A percentile compares a stretch with the other conserved stretches of the same genome.
These are phyloP conservation scores for Lapara coniferarum DNA, from an alignment of 2,888 invertebrate genomes.

Conservation along the genomic window DNA sequence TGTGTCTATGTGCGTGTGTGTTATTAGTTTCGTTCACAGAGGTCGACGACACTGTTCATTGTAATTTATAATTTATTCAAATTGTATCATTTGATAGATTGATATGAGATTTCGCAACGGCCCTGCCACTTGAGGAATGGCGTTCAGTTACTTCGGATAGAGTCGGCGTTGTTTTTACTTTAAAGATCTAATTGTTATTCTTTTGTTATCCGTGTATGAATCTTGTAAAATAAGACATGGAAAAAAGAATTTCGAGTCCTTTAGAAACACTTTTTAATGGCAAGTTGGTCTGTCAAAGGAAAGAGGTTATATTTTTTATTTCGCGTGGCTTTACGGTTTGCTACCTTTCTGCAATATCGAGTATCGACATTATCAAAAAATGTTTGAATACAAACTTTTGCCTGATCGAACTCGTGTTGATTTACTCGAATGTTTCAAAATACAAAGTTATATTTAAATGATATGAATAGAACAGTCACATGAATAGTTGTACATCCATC, in stretches of 20 bases:
- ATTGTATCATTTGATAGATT: constrained; percentile 73
- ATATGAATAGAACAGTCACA: not conserved
- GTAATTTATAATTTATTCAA: constrained; percentile 80
- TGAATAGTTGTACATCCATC: not conserved
- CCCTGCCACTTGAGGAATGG: constrained; percentile 35
- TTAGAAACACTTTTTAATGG: no score
- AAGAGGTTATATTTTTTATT: no score
- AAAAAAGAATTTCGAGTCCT: not conserved
- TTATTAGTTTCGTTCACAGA: constrained; percentile 57
- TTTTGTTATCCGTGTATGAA: not conserved
- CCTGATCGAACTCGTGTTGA: no score
- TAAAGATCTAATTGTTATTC: not conserved
- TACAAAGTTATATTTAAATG: not conserved
- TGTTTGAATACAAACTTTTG: no score
- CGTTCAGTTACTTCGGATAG: constrained; percentile 27
- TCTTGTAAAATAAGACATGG: not conserved
- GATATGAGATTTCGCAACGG: constrained; percentile 56
- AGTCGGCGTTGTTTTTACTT: constrained; percentile 19
- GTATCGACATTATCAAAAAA: no score
- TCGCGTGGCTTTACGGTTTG: no score
- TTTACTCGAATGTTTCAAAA: no score
- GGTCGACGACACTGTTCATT: constrained; percentile 77
- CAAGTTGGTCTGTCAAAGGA: no score
- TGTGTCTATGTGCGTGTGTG: constrained; percentile 48
- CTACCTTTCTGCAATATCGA: no score